Conservation (phyloP, 1,140 invertebrate genomes). For the Triops cancriformis region DNA sequence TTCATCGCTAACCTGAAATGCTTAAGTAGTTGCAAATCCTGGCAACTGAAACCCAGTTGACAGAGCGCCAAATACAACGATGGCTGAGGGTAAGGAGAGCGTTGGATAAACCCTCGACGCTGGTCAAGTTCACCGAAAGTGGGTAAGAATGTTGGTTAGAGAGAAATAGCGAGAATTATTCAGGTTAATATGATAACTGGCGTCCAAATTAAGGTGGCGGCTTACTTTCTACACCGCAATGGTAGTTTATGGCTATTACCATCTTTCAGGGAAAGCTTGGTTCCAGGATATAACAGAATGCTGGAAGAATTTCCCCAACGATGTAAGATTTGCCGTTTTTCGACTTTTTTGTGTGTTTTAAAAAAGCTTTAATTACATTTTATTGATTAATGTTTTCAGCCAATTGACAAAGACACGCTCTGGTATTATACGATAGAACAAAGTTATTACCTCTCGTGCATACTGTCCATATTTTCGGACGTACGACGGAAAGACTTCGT, state of each 20-base stretch:
- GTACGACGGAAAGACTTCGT: conserved; percentile 89
- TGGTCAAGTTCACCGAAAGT: background rate
- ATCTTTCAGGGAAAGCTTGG: conserved; percentile 89
- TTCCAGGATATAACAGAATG: conserved; percentile 86
- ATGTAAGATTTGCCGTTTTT: conserved; percentile 33
- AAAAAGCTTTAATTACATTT: background rate
- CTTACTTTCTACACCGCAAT: conserved; percentile 76
- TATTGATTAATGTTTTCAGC: background rate
- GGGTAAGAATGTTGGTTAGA: background rate
- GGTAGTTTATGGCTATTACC: conserved; percentile 70
- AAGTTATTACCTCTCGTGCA: conserved; percentile 90
- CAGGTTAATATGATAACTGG: background rate
- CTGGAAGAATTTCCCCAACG: conserved; percentile 63
- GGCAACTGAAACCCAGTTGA: background rate
- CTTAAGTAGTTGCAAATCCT: background rate
- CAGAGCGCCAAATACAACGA: background rate
- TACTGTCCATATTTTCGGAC: conserved; percentile 86
- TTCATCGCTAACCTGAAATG: background rate
- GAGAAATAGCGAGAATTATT: background rate
- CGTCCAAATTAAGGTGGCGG: conserved; percentile 58
- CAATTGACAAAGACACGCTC: background rate
- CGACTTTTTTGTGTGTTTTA: too few relatives aligned
- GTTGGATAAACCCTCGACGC: background rate
- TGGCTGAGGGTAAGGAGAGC: background rate
- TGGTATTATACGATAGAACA: conserved; percentile 87